phyloP scores from a whole-genome alignment of 2,797 vertebrate species.

The Danio jaintianensis region DNA sequence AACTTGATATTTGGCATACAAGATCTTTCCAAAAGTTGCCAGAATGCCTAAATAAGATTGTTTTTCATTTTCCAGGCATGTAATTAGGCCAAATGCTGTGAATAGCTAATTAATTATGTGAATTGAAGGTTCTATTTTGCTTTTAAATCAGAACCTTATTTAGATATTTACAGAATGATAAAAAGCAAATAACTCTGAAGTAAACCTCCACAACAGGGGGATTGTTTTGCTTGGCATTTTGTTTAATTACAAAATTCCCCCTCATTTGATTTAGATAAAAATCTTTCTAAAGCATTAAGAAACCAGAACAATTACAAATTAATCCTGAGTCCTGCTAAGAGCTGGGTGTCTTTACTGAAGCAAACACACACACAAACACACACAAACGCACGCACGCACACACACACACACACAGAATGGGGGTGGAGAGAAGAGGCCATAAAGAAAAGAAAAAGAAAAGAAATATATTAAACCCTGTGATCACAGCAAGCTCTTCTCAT shows the following conservation, averaged over 20 bases:
- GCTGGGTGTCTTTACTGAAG: slow-evolving; percentile 79
- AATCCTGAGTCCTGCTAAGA: slow-evolving; percentile 86
- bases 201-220: slow-evolving; percentile 46
- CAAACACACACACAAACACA: neutral
- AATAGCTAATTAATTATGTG: slow-evolving; percentile 50
- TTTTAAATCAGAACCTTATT: slow-evolving; percentile 39
- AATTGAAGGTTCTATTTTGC: slow-evolving; percentile 35
- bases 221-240: slow-evolving; percentile 59
- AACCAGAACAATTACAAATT: slow-evolving; percentile 88
- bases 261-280: slow-evolving; percentile 62
- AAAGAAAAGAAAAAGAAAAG: slow-evolving; percentile 69
- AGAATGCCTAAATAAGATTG: slow-evolving; percentile 20
- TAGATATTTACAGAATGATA: slow-evolving; percentile 45
- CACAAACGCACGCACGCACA: neutral
- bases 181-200: slow-evolving; percentile 49
- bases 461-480: slow-evolving; percentile 93
- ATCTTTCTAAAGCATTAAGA: slow-evolving; percentile 65
- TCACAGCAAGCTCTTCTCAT: slow-evolving; percentile 92
- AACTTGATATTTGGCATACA: slow-evolving; percentile 3
- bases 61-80: slow-evolving; percentile 39
- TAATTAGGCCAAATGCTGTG: slow-evolving; percentile 19
- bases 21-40: slow-evolving; percentile 13
- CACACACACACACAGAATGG: slow-evolving; percentile 7
- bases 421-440: slow-evolving; percentile 55
- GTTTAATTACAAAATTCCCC: slow-evolving; percentile 60